Percentiles rank a stretch among this genome's conserved stretches.
These are phyloP conservation scores for Gallinago stenura DNA, from an alignment of 2,797 vertebrate genomes.

Conservation along the genomic window DNA sequence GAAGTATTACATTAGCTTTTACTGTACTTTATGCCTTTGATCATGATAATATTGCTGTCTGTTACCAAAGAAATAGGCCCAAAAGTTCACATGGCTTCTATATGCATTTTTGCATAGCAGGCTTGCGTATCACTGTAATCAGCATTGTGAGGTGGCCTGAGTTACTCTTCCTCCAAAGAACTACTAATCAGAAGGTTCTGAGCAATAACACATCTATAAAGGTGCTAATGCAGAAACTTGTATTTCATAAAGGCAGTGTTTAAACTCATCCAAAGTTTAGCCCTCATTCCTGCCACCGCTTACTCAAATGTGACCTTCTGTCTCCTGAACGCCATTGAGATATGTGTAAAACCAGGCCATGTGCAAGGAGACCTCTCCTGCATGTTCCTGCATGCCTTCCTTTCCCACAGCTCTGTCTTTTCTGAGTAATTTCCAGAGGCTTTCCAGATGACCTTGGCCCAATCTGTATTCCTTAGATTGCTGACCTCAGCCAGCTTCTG, in stretches of 20 bases:
- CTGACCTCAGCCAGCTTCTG: not conserved
- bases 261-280: not conserved
- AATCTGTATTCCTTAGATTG: not conserved
- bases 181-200: not conserved
- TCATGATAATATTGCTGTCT: not conserved
- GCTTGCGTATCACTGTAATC: not conserved
- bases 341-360: not conserved
- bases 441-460: not conserved
- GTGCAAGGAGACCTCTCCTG: not conserved
- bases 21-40: not conserved
- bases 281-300: not conserved
- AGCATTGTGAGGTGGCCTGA: not conserved
- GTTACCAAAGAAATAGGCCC: not conserved
- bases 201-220: not conserved
- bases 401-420: not conserved
- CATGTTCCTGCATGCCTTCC: rapidly evolving
- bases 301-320: not conserved
- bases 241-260: not conserved
- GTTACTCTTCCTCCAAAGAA: not conserved
- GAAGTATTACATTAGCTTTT: not conserved
- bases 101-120: not conserved
- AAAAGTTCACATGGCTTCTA: not conserved
- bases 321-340: not conserved
- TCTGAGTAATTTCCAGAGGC: not conserved
- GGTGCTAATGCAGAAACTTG: not conserved